A percentile compares a stretch with the other conserved stretches of the same genome.
Evolutionary conservation across 2,888 invertebrate genomes (phyloP).

Genomic region (Pseudoips prasinana): DNA sequence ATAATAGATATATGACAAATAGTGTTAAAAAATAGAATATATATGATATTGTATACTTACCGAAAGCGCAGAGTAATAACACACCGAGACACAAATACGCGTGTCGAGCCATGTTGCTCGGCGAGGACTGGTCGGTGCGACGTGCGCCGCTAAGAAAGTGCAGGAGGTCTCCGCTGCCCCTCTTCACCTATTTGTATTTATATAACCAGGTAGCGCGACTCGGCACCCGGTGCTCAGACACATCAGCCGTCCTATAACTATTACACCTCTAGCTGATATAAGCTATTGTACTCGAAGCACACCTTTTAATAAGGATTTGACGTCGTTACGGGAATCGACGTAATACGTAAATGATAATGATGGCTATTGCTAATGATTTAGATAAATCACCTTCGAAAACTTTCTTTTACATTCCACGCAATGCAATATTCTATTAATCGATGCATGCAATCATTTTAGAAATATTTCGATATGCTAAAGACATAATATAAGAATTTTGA

Average conservation of each 20-base stretch:
- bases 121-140: slow-evolving; percentile 69
- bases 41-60: slow-evolving; percentile 58
- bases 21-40: too few relatives aligned
- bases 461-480: too few relatives aligned
- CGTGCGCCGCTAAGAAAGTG: slow-evolving; percentile 74
- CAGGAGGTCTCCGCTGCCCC: slow-evolving; percentile 77
- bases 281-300: slow-evolving; percentile 43
- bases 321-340: slow-evolving; percentile 47
- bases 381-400: slow-evolving; percentile 37
- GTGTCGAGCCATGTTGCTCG: slow-evolving; percentile 81
- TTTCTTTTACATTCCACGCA: slow-evolving; percentile 21
- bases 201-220: slow-evolving; percentile 68
- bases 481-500: too few relatives aligned
- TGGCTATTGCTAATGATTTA: slow-evolving; percentile 34
- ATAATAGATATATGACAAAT: too few relatives aligned
- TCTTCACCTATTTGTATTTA: slow-evolving; percentile 81
- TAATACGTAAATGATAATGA: slow-evolving; percentile 43
- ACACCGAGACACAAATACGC: slow-evolving; percentile 76
- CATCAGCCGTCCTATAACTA: slow-evolving; percentile 59
- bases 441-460: too few relatives aligned
- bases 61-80: slow-evolving; percentile 68
- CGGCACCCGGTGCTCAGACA: slow-evolving; percentile 49
- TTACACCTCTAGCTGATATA: slow-evolving; percentile 54
- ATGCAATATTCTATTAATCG: not conserved
- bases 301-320: slow-evolving; percentile 66